Base-by-base conservation (phyloP, 2,888 invertebrate genomes). In the Galerucella pusilla region DNA sequence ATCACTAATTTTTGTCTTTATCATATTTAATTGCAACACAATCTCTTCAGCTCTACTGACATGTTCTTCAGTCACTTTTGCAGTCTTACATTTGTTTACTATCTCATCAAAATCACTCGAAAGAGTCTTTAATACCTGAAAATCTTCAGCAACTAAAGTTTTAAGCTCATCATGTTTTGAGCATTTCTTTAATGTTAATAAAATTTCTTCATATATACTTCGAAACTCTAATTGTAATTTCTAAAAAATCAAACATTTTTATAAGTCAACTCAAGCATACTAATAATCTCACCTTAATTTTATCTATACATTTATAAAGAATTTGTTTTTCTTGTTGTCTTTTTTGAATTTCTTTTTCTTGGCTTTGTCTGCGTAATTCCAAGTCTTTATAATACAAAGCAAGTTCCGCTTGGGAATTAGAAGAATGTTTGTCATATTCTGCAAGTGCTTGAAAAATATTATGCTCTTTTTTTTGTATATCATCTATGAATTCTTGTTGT, bases 211-310 rank as follows among this genome's bases (percentile, higher is more conserved):
- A 81, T 91, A 92, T 77, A 89, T 87, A n/a, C 84, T 83, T 69
- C 88, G 88, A 80, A 92, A 91, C 80, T 89, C 90, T 0, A 88
- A 88, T 78, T 92, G 91, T 78, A 90, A 90, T 61, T 89, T 88
- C 42, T 65, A 65, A 2, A 65, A 65, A 65, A 20, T 28, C 28
- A 61, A 61, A 61, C 14, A 28, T 28, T 12, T 35, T 35, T 42
- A 42, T 35, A 9, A n/a, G 1, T 35, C n/a, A n/a, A 0, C 10
- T 12, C 2, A 3, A 63, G 14, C 7, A 4, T 2, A 3, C 6
- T 16, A n/a, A 65, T 65, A 11, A 35, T 20, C 64, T 46, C 11
- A 65, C 64, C 46, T 90, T 89, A 20, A 93, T 89, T 0, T 89
- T 88, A n/a, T 91, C 90, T 78, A 91, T 82, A 52, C 82, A 79